A percentile compares a stretch with the other conserved stretches of the same genome.
These are phyloP conservation scores for Phrynocephalus guinanensis DNA, from an alignment of 2,797 vertebrate genomes.

Conservation along the genomic window DNA sequence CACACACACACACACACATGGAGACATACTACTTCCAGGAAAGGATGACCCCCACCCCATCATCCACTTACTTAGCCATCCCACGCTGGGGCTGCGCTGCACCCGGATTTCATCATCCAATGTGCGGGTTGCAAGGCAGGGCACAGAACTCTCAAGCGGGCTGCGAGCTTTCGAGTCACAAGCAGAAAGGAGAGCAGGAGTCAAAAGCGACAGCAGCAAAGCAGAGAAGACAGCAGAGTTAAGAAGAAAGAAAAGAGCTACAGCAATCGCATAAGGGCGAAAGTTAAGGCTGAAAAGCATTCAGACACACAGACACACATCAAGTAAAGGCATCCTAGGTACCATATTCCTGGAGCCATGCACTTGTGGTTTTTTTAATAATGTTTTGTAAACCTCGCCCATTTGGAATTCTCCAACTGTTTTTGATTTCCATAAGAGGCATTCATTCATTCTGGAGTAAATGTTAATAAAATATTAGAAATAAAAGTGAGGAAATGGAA, in stretches of 20 bases:
- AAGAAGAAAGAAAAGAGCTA: conserved; percentile 31
- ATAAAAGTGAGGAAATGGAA: not conserved
- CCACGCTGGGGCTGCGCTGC: conserved; percentile 90
- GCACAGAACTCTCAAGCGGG: conserved; percentile 93
- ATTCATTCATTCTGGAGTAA: no score
- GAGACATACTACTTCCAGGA: not conserved
- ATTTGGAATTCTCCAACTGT: not conserved
- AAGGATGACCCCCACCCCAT: not conserved
- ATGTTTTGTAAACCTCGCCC: not conserved
- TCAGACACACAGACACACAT: conserved; percentile 7
- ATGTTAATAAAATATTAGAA: not conserved
- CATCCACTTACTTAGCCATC: conserved; percentile 95
- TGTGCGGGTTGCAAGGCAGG: conserved; percentile 90
- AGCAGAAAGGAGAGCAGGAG: conserved; percentile 76
- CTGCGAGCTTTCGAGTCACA: conserved; percentile 87
- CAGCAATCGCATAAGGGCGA: conserved; percentile 57
- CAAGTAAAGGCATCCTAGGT: not conserved
- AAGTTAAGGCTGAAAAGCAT: conserved; percentile 56
- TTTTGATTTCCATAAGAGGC: no score
- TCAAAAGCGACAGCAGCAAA: conserved; percentile 71
- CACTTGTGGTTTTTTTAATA: not conserved
- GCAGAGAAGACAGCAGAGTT: conserved; percentile 61
- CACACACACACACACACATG: not conserved
- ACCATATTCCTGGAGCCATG: not conserved
- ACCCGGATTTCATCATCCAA: conserved; percentile 88